These are phyloP conservation scores for Patella ulyssiponensis DNA, from an alignment of 2,888 invertebrate genomes.

Conservation along the genomic window DNA sequence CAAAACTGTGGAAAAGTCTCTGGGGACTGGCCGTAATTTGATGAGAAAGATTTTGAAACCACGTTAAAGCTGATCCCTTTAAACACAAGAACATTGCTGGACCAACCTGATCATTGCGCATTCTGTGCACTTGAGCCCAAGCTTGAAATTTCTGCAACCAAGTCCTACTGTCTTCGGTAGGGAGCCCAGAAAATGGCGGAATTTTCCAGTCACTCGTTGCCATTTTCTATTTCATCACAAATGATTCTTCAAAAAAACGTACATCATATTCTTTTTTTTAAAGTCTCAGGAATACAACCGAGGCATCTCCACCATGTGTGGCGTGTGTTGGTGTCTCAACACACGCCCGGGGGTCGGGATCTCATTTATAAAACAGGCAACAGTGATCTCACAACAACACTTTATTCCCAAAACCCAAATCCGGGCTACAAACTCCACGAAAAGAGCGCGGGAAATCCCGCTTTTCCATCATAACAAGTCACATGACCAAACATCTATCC, in stretches of 20 bases:
- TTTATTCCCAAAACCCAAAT: not conserved
- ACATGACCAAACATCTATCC: not conserved
- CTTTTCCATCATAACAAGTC: not conserved
- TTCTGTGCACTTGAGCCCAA: not conserved
- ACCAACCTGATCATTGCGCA: slow-evolving; percentile 1
- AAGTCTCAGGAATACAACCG: not conserved
- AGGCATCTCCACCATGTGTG: slow-evolving; percentile 2
- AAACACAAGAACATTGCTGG: not conserved
- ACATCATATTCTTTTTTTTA: too few species aligned
- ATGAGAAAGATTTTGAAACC: not conserved
- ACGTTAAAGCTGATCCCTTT: slow-evolving; percentile 7
- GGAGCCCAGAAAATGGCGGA: not conserved
- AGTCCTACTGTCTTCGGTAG: not conserved
- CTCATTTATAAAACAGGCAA: not conserved
- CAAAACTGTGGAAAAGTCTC: not conserved
- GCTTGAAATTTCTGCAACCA: not conserved
- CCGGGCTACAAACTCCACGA: not conserved
- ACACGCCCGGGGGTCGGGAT: not conserved
- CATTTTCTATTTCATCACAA: not conserved
- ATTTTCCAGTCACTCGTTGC: not conserved
- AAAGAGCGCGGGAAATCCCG: not conserved
- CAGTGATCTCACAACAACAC: not conserved
- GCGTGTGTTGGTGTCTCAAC: not conserved
- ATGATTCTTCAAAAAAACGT: not conserved
- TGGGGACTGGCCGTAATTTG: not conserved